Base-by-base conservation (phyloP, 2,888 invertebrate species). In the Hypomecis punctinalis region DNA sequence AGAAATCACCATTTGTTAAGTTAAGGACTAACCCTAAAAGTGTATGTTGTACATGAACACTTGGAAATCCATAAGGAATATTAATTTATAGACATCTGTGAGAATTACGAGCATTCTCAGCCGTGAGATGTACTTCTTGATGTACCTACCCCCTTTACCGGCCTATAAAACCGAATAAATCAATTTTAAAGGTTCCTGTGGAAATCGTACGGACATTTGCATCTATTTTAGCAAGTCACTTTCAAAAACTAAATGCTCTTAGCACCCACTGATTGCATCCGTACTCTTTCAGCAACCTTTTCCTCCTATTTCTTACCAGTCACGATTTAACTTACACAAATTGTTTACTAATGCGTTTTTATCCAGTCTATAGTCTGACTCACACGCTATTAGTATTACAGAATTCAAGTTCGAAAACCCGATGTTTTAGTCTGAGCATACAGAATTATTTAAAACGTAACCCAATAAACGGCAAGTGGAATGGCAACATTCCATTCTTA, bases 401-500 rank as follows among this genome's bases (percentile, higher is more conserved):
- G 62, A 68, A 67, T 67, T 67, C 71, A 61, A 67, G 68, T 67
- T 71, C 35, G 47, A 45, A 68, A 54, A 61, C 67, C 54, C 5
- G 68, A 68, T 68, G 49, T 59, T 63, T 58, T 63, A 54, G 63
- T 66, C 64, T 61, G 51, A 48, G 37, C 47, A 35, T 58, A 67
- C 11, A 61, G 69, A 68, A 67, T 63, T 42, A 48, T 70, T 67
- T 63, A 54, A 61, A 63, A 54, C 59, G 66, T 69, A 69, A 71
- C 72, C 72, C 74, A 70, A 68, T 72, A 66, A 70, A 68, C 61
- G 68, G 71, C 74, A 68, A 76, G 74, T 78, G 65, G 74, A 54
- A 66, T 60, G 69, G 69, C 69, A 68, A 68, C 80, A 84, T 85
- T 85, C 85, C 80, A 70, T 64, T 60, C 56, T 58, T 61, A 73